Conservation (phyloP, 1,140 invertebrate genomes). For the Whitmania pigra region DNA sequence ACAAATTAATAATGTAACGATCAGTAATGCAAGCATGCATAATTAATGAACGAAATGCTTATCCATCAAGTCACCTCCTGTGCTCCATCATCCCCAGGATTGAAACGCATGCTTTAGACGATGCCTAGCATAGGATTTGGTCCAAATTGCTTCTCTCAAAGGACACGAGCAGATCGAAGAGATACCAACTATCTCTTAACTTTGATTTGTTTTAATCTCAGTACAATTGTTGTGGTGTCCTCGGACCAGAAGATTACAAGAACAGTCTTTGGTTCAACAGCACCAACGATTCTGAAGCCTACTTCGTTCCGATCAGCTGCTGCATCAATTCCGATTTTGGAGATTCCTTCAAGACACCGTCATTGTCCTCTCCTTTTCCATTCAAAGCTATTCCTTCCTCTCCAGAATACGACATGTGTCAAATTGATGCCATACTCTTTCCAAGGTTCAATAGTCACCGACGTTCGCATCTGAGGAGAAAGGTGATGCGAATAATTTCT, state of each 20-base stretch:
- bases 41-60: too few relatives aligned
- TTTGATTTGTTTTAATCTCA: not conserved
- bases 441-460: not conserved
- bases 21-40: too few relatives aligned
- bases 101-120: too few relatives aligned
- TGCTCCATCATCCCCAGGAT: too few relatives aligned
- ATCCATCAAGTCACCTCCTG: too few relatives aligned
- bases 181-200: too few relatives aligned
- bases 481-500: not conserved
- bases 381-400: not conserved
- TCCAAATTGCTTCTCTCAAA: too few relatives aligned
- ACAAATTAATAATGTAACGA: too few relatives aligned
- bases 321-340: not conserved
- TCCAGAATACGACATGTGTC: not conserved
- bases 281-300: conserved; percentile 4
- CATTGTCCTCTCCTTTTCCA: not conserved
- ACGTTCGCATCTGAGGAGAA: not conserved
- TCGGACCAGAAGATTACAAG: conserved; percentile 12
- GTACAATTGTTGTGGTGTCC: conserved; percentile 20
- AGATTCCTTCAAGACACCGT: not conserved
- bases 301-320: conserved; percentile 10
- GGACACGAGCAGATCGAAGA: too few relatives aligned
- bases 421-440: conserved; percentile 7
- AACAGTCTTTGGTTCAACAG: conserved; percentile 15
- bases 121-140: too few relatives aligned